phyloP scores from a whole-genome alignment of 2,888 invertebrate genomes.

The Amorpha juglandis region DNA sequence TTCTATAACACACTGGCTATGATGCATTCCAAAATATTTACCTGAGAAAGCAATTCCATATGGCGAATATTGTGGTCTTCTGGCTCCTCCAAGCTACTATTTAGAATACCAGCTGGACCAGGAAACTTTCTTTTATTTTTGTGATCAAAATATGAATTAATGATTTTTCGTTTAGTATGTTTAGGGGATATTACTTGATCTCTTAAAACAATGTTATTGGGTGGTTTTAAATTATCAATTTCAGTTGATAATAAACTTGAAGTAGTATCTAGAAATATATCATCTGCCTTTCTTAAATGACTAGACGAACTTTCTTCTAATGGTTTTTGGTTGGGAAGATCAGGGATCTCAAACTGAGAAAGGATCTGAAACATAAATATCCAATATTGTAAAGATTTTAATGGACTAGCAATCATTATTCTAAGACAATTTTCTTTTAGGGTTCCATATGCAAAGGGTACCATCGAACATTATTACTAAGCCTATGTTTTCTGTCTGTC shows the following conservation, averaged over 20 bases:
- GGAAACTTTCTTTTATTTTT: slow-evolving; percentile 77
- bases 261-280: neutral
- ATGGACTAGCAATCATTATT: too few relatives aligned
- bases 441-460: too few relatives aligned
- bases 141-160: slow-evolving; percentile 70
- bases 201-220: slow-evolving; percentile 5
- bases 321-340: slow-evolving; percentile 34
- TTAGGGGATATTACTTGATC: slow-evolving; percentile 51
- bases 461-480: too few relatives aligned
- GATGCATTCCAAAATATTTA: slow-evolving; percentile 37
- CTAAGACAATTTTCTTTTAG: too few relatives aligned
- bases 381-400: too few relatives aligned
- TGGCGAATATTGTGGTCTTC: slow-evolving; percentile 66
- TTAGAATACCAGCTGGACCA: slow-evolving; percentile 75
- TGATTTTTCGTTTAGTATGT: slow-evolving; percentile 70
- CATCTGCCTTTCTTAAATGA: neutral
- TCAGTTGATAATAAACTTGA: neutral
- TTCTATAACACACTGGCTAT: too few relatives aligned
- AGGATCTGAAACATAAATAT: slow-evolving; percentile 56
- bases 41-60: slow-evolving; percentile 76
- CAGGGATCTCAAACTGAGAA: slow-evolving; percentile 73
- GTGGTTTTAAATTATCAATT: slow-evolving; percentile 15
- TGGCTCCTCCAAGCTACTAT: slow-evolving; percentile 60
- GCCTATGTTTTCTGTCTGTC: too few relatives aligned
- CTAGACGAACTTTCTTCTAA: slow-evolving; percentile 1